Evolutionary conservation across 2,113 vertebrate genomes (phyloP).

Genomic region (Rana temporaria): DNA sequence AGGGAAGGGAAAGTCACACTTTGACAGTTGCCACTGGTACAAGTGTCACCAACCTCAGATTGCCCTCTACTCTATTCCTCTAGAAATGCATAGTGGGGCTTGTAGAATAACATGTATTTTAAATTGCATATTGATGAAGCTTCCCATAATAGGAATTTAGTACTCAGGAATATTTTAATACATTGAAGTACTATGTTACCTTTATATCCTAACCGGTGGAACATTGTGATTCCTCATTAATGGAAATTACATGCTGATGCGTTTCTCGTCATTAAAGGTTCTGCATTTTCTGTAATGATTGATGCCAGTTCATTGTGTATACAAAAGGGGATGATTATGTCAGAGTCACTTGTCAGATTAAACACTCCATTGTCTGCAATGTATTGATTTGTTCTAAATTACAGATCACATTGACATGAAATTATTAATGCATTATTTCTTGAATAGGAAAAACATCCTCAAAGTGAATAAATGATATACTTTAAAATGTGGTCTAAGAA

Average conservation of each 20-base stretch:
- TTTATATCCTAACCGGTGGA: not conserved
- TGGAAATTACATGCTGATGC: conserved; percentile 13
- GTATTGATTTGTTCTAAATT: conserved; percentile 36
- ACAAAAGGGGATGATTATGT: conserved; percentile 26
- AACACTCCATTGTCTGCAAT: conserved; percentile 23
- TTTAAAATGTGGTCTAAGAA: not conserved
- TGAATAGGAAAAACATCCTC: conserved; percentile 13
- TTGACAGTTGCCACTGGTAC: too few relatives aligned
- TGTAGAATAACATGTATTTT: too few relatives aligned
- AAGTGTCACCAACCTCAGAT: too few relatives aligned
- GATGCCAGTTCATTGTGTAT: conserved; percentile 41
- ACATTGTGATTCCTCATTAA: conserved; percentile 27
- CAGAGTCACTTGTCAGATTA: conserved; percentile 38
- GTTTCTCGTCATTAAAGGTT: conserved; percentile 33
- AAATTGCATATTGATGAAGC: not conserved
- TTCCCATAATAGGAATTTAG: not conserved
- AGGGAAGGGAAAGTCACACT: too few relatives aligned
- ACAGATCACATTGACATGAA: conserved; percentile 26
- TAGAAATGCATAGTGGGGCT: not conserved
- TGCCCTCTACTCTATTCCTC: too few relatives aligned
- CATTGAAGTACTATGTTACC: not conserved
- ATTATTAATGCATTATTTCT: conserved; percentile 28
- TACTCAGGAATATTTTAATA: not conserved
- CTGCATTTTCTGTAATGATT: conserved; percentile 32
- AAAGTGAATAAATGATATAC: conserved; percentile 2